phyloP scores from a whole-genome alignment of 2,888 invertebrate species.

The Acronicta aceris region DNA sequence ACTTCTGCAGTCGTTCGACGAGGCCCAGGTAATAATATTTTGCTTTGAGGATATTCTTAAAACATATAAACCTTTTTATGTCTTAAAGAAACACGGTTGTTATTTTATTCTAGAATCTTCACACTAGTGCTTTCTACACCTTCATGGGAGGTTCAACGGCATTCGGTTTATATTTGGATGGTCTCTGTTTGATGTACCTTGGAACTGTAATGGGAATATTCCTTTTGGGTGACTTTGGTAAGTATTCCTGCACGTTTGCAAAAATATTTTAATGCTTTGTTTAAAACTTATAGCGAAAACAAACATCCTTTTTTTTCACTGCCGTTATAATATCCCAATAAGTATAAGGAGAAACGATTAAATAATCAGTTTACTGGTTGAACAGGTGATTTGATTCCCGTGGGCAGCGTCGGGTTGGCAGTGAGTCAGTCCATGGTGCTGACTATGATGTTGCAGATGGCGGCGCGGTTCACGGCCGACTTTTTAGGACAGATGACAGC shows the following conservation, averaged over 20 bases:
- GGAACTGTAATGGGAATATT: conserved; percentile 91
- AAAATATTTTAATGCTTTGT: too few species aligned
- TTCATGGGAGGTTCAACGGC: conserved; percentile 91
- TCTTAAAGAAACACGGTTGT: not conserved
- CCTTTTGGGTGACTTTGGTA: conserved; percentile 89
- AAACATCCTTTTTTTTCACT: too few species aligned
- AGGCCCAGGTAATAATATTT: conserved; percentile 81
- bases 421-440: conserved; percentile 91
- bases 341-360: too few species aligned
- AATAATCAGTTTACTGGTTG: not conserved
- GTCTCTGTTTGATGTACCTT: conserved; percentile 91
- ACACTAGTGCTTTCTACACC: conserved; percentile 92
- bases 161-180: conserved; percentile 93
- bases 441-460: conserved; percentile 92
- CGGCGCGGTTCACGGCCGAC: conserved; percentile 95
- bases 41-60: not conserved
- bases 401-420: conserved; percentile 90
- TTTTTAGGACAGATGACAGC: conserved; percentile 88
- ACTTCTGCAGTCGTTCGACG: conserved; percentile 89
- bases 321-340: too few species aligned
- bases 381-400: conserved; percentile 71
- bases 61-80: not conserved
- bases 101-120: conserved; percentile 87
- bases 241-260: conserved; percentile 55
- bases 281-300: too few species aligned